Conservation (phyloP, 2,888 invertebrate genomes). For the Tetheella fluctuosa region DNA sequence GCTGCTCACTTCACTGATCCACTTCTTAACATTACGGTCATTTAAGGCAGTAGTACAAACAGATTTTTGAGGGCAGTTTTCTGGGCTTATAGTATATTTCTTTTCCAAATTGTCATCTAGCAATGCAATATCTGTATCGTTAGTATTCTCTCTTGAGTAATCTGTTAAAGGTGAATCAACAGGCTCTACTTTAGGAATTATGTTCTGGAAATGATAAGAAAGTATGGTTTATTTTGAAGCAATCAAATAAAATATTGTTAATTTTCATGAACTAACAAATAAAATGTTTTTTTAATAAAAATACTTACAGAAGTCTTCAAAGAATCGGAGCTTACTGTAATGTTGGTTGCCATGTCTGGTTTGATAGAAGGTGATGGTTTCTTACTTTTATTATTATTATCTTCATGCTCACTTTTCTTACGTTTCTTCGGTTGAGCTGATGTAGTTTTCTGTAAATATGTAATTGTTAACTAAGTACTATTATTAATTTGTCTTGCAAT, state of each 20-base stretch:
- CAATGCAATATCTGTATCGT: slow-evolving; percentile 70
- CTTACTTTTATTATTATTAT: slow-evolving; percentile 60
- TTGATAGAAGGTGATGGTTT: slow-evolving; percentile 46
- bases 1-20: slow-evolving; percentile 76
- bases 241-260: too few species aligned
- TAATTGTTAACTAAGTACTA: too few species aligned
- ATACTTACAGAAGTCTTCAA: slow-evolving; percentile 60
- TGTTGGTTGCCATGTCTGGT: slow-evolving; percentile 46
- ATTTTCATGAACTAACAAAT: too few species aligned
- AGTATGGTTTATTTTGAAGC: background rate
- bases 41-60: slow-evolving; percentile 39
- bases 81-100: slow-evolving; percentile 57
- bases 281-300: too few species aligned
- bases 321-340: slow-evolving; percentile 35
- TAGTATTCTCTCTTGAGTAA: slow-evolving; percentile 73
- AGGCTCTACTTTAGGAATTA: slow-evolving; percentile 74
- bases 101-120: slow-evolving; percentile 63
- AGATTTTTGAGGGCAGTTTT: slow-evolving; percentile 52
- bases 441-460: slow-evolving; percentile 57
- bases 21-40: slow-evolving; percentile 64
- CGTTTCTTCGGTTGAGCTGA: slow-evolving; percentile 65
- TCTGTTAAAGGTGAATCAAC: slow-evolving; percentile 72
- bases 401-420: slow-evolving; percentile 73
- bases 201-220: slow-evolving; percentile 52
- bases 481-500: too few species aligned